phyloP scores from a whole-genome alignment of 92 coral and sea anemone genomes.

The Pocillopora grandis region DNA sequence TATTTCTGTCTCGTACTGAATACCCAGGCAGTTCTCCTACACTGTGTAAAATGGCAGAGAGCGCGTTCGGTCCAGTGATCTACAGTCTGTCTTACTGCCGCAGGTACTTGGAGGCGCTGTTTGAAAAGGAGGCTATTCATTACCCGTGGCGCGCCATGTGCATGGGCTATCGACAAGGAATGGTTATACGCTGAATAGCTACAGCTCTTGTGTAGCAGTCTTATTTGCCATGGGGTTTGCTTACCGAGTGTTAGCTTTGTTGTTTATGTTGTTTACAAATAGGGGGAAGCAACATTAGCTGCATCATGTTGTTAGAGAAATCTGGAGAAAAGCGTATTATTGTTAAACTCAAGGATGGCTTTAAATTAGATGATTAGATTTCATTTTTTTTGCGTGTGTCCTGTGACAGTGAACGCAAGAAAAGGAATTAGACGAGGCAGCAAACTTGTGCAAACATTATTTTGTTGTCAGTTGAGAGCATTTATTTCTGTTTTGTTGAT shows the following conservation, averaged over 20 bases:
- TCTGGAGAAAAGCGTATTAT: too few relatives aligned
- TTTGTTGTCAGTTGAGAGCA: too few relatives aligned
- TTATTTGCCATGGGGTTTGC: conserved; percentile 66
- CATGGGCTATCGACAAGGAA: conserved; percentile 53
- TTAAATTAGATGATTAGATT: too few relatives aligned
- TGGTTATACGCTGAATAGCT: conserved; percentile 75
- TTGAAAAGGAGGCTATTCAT: conserved; percentile 82
- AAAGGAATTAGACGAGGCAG: too few relatives aligned
- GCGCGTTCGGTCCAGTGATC: conserved; percentile 63
- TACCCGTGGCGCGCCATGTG: conserved; percentile 66
- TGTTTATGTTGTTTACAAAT: conserved; percentile 76
- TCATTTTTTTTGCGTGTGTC: too few relatives aligned
- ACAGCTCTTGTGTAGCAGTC: conserved; percentile 56
- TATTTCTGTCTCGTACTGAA: neutral
- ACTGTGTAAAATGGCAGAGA: conserved; percentile 70
- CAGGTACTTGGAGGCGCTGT: conserved; percentile 87
- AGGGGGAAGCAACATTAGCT: conserved; percentile 69
- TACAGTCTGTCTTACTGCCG: conserved; percentile 83
- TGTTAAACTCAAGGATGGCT: too few relatives aligned
- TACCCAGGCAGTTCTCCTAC: conserved; percentile 40
- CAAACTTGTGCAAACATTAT: too few relatives aligned
- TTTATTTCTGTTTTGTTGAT: too few relatives aligned
- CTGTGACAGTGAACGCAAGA: too few relatives aligned
- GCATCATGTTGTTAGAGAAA: too few relatives aligned
- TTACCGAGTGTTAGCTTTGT: conserved; percentile 71